These are phyloP conservation scores for Cyprinodon brontotheroides DNA, from an alignment of 2,113 vertebrate species.

Conservation along the genomic window DNA sequence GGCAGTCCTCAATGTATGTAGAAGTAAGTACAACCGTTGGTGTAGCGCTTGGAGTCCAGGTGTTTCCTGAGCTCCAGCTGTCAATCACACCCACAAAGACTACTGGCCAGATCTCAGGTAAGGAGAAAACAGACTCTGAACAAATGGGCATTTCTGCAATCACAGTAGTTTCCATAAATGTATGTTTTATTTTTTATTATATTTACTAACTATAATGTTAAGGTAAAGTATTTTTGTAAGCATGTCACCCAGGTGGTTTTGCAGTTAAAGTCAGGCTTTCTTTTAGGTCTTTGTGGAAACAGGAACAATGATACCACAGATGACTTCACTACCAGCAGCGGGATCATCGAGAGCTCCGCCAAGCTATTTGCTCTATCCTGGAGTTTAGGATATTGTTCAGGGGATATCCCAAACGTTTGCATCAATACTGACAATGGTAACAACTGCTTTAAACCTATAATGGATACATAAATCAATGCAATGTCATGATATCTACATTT, in stretches of 20 bases:
- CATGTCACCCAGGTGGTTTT: not conserved
- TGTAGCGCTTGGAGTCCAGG: slow-evolving; percentile 74
- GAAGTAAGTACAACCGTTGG: slow-evolving; percentile 72
- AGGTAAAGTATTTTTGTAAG: too few relatives aligned
- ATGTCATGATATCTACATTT: too few relatives aligned
- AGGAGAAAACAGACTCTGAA: not conserved
- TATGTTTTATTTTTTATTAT: too few relatives aligned
- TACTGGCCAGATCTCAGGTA: slow-evolving; percentile 47
- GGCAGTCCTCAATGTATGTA: slow-evolving; percentile 79
- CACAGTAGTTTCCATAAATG: not conserved
- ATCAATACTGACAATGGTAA: slow-evolving; percentile 79
- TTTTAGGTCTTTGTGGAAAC: slow-evolving; percentile 80
- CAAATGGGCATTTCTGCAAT: not conserved
- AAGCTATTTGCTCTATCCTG: slow-evolving; percentile 72
- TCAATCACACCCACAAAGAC: slow-evolving; percentile 62
- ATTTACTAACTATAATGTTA: too few relatives aligned
- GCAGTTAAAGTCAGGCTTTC: not conserved
- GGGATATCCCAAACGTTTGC: slow-evolving; percentile 58
- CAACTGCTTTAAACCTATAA: not conserved
- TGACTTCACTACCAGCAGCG: slow-evolving; percentile 72
- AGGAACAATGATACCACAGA: slow-evolving; percentile 74
- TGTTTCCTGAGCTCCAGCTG: slow-evolving; percentile 76
- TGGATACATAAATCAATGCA: too few relatives aligned
- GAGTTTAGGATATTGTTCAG: slow-evolving; percentile 58
- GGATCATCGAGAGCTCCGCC: slow-evolving; percentile 71